Evolutionary conservation across 2,113 vertebrate species (phyloP).

Genomic region (Trichomycterus rosablanca): DNA sequence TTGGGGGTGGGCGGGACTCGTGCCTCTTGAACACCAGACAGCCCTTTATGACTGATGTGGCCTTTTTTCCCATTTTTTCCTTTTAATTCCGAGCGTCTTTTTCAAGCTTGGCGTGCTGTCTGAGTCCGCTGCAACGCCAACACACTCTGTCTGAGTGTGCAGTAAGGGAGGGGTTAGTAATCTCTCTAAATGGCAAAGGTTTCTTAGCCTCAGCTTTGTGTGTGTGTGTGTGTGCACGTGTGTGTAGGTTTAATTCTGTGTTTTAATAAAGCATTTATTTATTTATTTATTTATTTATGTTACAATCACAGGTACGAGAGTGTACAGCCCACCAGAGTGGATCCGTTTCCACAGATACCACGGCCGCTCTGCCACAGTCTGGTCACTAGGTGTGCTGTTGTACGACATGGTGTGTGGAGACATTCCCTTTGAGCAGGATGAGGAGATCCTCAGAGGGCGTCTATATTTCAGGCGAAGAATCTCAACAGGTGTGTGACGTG

Average conservation of each 20-base stretch:
- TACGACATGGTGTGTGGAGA: constrained; percentile 98
- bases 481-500: constrained; percentile 76
- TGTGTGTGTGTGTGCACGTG: no score
- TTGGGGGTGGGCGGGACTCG: constrained; percentile 26
- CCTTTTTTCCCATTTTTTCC: not conserved
- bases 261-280: constrained; percentile 1
- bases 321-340: constrained; percentile 96
- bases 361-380: constrained; percentile 89
- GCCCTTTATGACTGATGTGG: constrained; percentile 21
- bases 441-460: constrained; percentile 86
- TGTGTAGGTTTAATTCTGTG: not conserved
- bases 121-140: not conserved
- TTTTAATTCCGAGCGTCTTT: constrained; percentile 9
- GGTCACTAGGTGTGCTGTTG: constrained; percentile 92
- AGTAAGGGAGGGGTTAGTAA: not conserved
- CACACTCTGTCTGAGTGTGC: no score
- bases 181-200: no score
- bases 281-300: not conserved
- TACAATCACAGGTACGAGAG: constrained; percentile 82
- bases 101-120: no score
- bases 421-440: constrained; percentile 95
- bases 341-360: constrained; percentile 93
- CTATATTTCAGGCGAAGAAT: constrained; percentile 88
- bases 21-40: constrained; percentile 21
- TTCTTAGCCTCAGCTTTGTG: no score